A percentile compares a stretch with the other conserved stretches of the same genome.
phyloP scores from a whole-genome alignment of 2,888 invertebrate genomes.

The Chirona hameri region DNA sequence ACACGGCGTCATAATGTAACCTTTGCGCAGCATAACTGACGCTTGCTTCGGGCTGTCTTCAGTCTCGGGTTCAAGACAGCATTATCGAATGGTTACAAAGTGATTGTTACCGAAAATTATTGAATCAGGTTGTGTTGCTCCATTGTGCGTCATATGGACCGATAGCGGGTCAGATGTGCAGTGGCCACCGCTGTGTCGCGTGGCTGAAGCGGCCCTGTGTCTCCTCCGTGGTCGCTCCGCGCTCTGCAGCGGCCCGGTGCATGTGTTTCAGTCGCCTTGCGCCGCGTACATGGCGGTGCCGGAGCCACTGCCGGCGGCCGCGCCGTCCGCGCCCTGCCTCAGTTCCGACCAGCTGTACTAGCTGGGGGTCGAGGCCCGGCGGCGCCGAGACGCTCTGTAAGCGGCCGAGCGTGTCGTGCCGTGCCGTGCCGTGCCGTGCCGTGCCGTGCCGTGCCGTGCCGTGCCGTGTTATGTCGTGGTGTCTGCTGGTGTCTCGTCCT shows the following conservation, averaged over 20 bases:
- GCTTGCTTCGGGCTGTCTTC: no score
- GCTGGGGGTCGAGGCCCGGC: not conserved
- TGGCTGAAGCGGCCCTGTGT: not conserved
- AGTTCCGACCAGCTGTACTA: not conserved
- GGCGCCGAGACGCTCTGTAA: not conserved
- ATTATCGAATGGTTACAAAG: no score
- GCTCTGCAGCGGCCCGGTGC: not conserved
- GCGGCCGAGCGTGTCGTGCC: not conserved
- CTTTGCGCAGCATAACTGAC: no score
- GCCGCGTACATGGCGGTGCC: not conserved
- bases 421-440: not conserved
- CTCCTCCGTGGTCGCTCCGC: not conserved
- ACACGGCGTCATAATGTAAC: no score
- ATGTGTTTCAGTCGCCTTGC: not conserved
- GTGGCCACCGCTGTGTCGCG: not conserved
- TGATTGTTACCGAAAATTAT: no score
- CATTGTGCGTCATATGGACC: no score
- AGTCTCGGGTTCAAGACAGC: no score
- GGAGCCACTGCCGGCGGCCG: not conserved
- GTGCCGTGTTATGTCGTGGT: no score
- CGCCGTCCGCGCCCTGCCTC: not conserved
- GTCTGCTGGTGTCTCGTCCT: no score
- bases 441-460: no score
- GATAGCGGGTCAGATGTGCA: no score
- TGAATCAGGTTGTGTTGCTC: no score